A percentile compares a stretch with the other conserved stretches of the same genome.
Conservation (phyloP, 2,888 invertebrate species). For the Pandemis corylana region DNA sequence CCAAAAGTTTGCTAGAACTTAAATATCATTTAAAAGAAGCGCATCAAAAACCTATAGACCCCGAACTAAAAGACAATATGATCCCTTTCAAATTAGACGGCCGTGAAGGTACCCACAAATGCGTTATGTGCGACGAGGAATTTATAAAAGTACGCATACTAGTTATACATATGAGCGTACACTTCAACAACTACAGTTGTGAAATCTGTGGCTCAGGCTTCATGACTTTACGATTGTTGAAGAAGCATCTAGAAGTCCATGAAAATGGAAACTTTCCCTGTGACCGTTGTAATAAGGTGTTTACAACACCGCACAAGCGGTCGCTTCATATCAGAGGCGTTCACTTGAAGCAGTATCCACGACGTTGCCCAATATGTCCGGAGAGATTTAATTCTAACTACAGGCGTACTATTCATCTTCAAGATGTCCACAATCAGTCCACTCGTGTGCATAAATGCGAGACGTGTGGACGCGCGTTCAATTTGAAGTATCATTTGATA, state of each 20-base stretch:
- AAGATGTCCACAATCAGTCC: slow-evolving; percentile 77
- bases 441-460: slow-evolving; percentile 78
- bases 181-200: slow-evolving; percentile 79
- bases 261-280: slow-evolving; percentile 76
- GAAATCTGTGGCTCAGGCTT: slow-evolving; percentile 79
- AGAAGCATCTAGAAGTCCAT: slow-evolving; percentile 78
- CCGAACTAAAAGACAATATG: slow-evolving; percentile 74
- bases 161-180: slow-evolving; percentile 80
- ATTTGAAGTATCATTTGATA: slow-evolving; percentile 76
- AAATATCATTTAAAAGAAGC: slow-evolving; percentile 69
- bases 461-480: slow-evolving; percentile 75
- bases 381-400: slow-evolving; percentile 80
- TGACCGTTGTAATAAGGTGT: slow-evolving; percentile 73
- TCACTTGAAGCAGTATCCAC: slow-evolving; percentile 72
- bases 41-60: slow-evolving; percentile 69
- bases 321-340: slow-evolving; percentile 75
- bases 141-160: slow-evolving; percentile 76
- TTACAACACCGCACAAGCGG: slow-evolving; percentile 73
- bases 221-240: slow-evolving; percentile 74
- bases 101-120: slow-evolving; percentile 64
- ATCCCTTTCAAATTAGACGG: slow-evolving; percentile 74
- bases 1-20: slow-evolving; percentile 59
- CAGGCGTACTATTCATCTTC: slow-evolving; percentile 76
- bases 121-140: slow-evolving; percentile 70
- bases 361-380: slow-evolving; percentile 77